Evolutionary conservation across 1,140 invertebrate genomes (phyloP).

Genomic region (Aphis gossypii): DNA sequence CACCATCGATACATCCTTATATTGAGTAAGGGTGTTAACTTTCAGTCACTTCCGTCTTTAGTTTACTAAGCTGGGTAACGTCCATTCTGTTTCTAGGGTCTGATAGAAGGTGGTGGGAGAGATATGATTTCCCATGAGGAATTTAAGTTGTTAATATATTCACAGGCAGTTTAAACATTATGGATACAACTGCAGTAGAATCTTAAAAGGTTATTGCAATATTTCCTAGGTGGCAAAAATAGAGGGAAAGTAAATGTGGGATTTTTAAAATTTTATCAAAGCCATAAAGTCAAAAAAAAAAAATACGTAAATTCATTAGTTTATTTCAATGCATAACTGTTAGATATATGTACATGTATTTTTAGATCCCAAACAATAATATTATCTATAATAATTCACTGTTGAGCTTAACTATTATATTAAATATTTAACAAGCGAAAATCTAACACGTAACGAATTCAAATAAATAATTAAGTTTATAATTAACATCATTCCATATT

Average conservation of each 20-base stretch:
- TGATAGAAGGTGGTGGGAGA: neutral
- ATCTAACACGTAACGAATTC: neutral
- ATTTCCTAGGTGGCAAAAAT: neutral
- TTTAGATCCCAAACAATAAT: neutral
- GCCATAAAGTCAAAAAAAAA: neutral
- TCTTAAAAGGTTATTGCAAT: neutral
- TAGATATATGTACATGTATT: neutral
- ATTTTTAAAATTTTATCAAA: neutral
- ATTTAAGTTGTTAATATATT: conserved; percentile 17
- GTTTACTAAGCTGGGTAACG: neutral
- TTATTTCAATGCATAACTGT: neutral
- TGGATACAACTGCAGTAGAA: neutral
- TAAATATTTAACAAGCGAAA: neutral
- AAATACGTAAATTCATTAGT: neutral
- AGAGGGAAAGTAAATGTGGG: neutral
- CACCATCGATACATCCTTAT: neutral
- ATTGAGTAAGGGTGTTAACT: neutral
- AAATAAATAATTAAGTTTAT: neutral
- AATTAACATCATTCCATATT: neutral
- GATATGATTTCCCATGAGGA: conserved; percentile 19
- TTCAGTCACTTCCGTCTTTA: neutral
- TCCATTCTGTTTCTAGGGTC: neutral
- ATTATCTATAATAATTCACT: neutral
- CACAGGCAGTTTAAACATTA: neutral
- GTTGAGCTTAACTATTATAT: neutral